phyloP scores from a whole-genome alignment of 2,888 invertebrate genomes.

The Campaea margaritaria region DNA sequence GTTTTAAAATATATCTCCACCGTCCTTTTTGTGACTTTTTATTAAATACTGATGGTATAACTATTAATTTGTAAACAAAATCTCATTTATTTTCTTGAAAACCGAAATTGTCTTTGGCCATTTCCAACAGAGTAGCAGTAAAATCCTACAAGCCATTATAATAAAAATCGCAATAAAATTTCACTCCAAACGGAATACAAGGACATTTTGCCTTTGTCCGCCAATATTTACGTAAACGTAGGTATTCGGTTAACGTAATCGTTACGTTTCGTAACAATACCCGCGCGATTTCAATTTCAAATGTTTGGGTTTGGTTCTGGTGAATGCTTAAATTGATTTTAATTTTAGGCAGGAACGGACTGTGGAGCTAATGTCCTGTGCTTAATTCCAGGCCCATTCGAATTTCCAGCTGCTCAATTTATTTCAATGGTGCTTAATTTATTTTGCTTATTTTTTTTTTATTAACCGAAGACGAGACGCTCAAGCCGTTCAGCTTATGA shows the following conservation, averaged over 20 bases:
- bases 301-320: conserved; percentile 27
- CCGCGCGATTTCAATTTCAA: conserved; percentile 42
- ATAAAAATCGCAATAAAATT: conserved; percentile 18
- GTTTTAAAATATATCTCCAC: no score
- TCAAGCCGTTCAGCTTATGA: no score
- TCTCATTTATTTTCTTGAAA: not conserved
- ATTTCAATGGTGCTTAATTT: not conserved
- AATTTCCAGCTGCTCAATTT: not conserved
- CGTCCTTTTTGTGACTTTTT: no score
- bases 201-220: conserved; percentile 36
- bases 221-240: conserved; percentile 24
- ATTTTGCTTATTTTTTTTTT: no score
- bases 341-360: conserved; percentile 8
- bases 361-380: conserved; percentile 5
- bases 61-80: no score
- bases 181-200: conserved; percentile 13
- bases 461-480: no score
- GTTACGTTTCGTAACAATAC: conserved; percentile 36
- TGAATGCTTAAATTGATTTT: conserved; percentile 29
- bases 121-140: not conserved
- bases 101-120: not conserved
- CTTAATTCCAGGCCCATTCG: conserved; percentile 5
- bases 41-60: no score
- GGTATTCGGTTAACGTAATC: conserved; percentile 36
- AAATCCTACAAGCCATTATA: conserved; percentile 2